Evolutionary conservation across 2,113 vertebrate genomes (phyloP), one percentile per base, ranked within the genome.

Genomic region (Mesoclemmys tuberculata): DNA sequence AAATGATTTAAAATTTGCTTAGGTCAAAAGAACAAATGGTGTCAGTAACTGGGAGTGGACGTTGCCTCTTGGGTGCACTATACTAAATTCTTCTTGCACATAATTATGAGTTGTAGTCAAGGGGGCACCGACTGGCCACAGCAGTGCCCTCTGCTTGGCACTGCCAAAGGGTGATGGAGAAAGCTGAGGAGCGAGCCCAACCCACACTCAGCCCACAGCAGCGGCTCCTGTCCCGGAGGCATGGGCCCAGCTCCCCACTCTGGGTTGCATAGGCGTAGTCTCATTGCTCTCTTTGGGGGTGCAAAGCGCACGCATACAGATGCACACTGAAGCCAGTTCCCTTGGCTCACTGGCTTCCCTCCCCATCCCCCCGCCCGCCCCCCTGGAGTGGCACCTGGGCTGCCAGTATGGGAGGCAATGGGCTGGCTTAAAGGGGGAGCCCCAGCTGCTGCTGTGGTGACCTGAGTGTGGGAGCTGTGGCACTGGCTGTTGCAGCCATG

Each of bases 1-100:
- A 95, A 97, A 92, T 86, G 1, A 92, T 91, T 90, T 56, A 93
- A 96, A 95, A 95, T 84, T 94, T 87, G 19, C 48, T 88, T 38
- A 80, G 75, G 64, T 84, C 91, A 56, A 80, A 81, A 84, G 82
- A 93, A 10, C 38, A 90, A 94, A 84, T n/a, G 78, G 35, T 22
- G 19, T 84, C 71, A 49, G 64, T 38, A 71, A 71, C 64, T 12
- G 10, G 64, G 19, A 18, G 9, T 8, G 16, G 64, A 22, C 10
- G n/a, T 11, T 22, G 64, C 19, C n/a, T 38, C 58, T 12, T 4
- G 13, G 58, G 58, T 61, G 27, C 27, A 31, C 35, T 38, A 22
- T 21, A 38, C 9, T 21, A 71, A 71, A 71, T n/a, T 38, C n/a
- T 71, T 71, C 19, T 71, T 71, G 64, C 19, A 38, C 19, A 10